phyloP scores from a whole-genome alignment of 2,797 vertebrate genomes.

The Botia kubotai region DNA sequence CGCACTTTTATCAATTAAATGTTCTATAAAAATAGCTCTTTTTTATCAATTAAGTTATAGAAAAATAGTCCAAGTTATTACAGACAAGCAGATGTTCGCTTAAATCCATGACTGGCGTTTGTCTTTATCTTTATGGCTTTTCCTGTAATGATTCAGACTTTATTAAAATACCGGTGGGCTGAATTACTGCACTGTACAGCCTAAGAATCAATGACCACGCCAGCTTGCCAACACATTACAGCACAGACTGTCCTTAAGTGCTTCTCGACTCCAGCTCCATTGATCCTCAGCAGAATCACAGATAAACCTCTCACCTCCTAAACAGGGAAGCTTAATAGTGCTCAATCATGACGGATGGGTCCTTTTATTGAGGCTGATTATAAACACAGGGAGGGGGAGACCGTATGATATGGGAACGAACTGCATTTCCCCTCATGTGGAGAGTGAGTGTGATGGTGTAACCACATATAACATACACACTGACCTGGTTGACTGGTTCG shows the following conservation, averaged over 20 bases:
- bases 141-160: not conserved
- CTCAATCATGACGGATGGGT: constrained; percentile 20
- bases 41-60: not conserved
- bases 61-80: not conserved
- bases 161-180: constrained; percentile 13
- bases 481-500: constrained; percentile 96
- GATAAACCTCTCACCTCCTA: constrained; percentile 9
- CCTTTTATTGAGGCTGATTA: constrained; percentile 19
- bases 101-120: not conserved
- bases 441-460: not conserved
- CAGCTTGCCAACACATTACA: constrained; percentile 24
- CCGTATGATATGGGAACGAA: constrained; percentile 63
- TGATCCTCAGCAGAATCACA: constrained; percentile 35
- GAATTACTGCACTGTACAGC: constrained; percentile 9
- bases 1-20: not conserved
- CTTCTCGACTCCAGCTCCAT: constrained; percentile 2
- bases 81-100: not conserved
- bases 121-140: constrained; percentile 7
- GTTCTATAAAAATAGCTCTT: not conserved
- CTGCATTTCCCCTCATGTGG: constrained; percentile 61
- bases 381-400: constrained; percentile 22
- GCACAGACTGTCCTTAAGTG: constrained; percentile 26
- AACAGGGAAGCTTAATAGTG: constrained; percentile 12
- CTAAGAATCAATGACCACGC: constrained; percentile 21
- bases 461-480: constrained; percentile 55